Percentiles rank a stretch among this genome's conserved stretches.
phyloP scores from a whole-genome alignment of 2,113 vertebrate genomes.

The Megaleporinus macrocephalus region DNA sequence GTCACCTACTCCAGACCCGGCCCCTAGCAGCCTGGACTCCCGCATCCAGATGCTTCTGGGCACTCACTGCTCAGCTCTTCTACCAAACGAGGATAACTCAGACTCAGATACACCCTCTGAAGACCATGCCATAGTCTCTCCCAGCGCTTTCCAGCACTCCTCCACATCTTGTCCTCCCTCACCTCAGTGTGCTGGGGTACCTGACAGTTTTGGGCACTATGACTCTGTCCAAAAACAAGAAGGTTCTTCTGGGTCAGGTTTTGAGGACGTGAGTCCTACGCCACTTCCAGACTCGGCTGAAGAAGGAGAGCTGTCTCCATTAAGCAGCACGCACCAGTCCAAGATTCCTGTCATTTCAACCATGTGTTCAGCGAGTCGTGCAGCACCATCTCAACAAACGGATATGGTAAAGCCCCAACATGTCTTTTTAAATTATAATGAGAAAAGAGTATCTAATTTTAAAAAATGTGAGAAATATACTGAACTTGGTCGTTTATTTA shows the following conservation, averaged over 20 bases:
- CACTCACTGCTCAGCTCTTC: slow-evolving; percentile 78
- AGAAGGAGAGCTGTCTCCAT: slow-evolving; percentile 64
- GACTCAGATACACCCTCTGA: slow-evolving; percentile 52
- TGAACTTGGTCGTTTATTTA: too few species aligned
- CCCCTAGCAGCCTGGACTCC: slow-evolving; percentile 91
- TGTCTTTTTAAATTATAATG: background rate
- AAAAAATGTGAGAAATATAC: too few species aligned
- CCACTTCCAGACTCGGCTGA: slow-evolving; percentile 81
- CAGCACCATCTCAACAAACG: background rate
- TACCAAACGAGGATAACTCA: slow-evolving; percentile 77
- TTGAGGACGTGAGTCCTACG: slow-evolving; percentile 79
- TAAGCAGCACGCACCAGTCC: background rate
- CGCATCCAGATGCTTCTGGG: slow-evolving; percentile 95
- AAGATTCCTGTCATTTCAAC: slow-evolving; percentile 35
- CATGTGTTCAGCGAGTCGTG: background rate
- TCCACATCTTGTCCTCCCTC: background rate
- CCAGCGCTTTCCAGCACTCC: slow-evolving; percentile 59
- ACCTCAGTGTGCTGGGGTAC: slow-evolving; percentile 74
- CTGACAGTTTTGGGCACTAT: background rate
- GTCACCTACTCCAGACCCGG: slow-evolving; percentile 77
- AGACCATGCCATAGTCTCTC: background rate
- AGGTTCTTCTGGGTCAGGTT: slow-evolving; percentile 59
- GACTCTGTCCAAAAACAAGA: slow-evolving; percentile 5
- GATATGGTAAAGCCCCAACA: slow-evolving; percentile 12
- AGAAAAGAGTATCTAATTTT: too few species aligned